Evolutionary conservation across 2,113 vertebrate genomes (phyloP), one percentile per base, ranked within the genome.

Genomic region (Vulpes ferrilata): DNA sequence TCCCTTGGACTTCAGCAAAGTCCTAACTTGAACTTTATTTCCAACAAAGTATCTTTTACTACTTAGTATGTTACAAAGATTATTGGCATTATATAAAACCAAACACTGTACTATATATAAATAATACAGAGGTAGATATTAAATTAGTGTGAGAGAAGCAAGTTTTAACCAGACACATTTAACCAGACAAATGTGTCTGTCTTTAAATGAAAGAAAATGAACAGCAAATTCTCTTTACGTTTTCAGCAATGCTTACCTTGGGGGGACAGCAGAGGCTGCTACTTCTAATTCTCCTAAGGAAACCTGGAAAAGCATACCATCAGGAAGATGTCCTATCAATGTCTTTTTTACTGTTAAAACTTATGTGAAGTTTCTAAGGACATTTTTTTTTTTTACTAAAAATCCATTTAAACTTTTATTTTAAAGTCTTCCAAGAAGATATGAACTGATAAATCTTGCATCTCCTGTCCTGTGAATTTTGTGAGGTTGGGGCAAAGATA

Each of bases 21-120:
- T 92, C 32, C 85, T 88, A 69, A 93, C 38, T 67, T 93, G 79
- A 93, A n/a, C 25, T 88, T 88, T 43, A 95, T 89, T 94, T 95
- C 38, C 73, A 81, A 16, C 3, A 55, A 53, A 78, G 53, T 19
- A 0, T 96, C 88, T 59, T 92, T 38, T 64, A 11, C 35, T 84
- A 53, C 30, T 62, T 91, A 32, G 12, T 27, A 53, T 73, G 5
- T 51, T 51, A 79, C 20, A 13, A 85, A 90, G 43, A 43, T 86
- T 95, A 7, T 92, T 85, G 25, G 59, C 92, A 73, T n/a, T 85
- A 11, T 53, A 2, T 69, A 38, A 3, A 32, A 59, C 51, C 7
- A 51, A 25, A 57, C 79, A 71, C 7, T 60, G 17, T 84, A 65
- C 16, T 64, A 1, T 59, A 25, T 86, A 60, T 43, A 53, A 79